phyloP scores from a whole-genome alignment of 2,888 invertebrate genomes.

The Drosophila bunnanda region DNA sequence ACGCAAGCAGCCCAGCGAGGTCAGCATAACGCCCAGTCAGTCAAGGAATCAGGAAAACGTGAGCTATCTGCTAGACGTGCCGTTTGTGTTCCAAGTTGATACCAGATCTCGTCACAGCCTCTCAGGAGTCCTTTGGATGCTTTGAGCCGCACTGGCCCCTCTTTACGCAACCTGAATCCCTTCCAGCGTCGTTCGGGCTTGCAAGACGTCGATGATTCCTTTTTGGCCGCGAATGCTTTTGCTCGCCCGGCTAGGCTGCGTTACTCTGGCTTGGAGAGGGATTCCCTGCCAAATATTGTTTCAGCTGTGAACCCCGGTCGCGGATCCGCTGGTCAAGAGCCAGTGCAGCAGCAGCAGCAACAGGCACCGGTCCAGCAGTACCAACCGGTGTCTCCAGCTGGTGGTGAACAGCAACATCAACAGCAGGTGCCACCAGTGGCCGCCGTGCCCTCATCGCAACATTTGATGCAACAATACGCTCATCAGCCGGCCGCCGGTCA shows the following conservation, averaged over 20 bases:
- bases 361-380: conserved; percentile 34
- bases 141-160: conserved; percentile 66
- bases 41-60: conserved; percentile 66
- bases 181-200: conserved; percentile 80
- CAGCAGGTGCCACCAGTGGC: conserved; percentile 32
- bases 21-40: conserved; percentile 82
- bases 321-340: conserved; percentile 57
- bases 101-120: conserved; percentile 43
- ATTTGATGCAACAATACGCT: conserved; percentile 47
- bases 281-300: not conserved
- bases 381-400: conserved; percentile 20
- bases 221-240: conserved; percentile 74
- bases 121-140: conserved; percentile 82
- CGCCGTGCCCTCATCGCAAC: conserved; percentile 47
- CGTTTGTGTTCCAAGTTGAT: not conserved
- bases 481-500: conserved; percentile 65
- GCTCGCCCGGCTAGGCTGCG: conserved; percentile 66
- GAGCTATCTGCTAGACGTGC: conserved; percentile 44
- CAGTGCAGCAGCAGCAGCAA: conserved; percentile 29
- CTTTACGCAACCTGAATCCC: conserved; percentile 56
- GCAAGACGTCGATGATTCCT: conserved; percentile 81
- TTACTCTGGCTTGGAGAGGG: conserved; percentile 53
- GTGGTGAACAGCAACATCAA: conserved; percentile 16
- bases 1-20: conserved; percentile 76
- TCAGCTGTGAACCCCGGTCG: conserved; percentile 45